Base-by-base conservation (phyloP, 2,888 invertebrate genomes). In the Eupeodes luniger region DNA sequence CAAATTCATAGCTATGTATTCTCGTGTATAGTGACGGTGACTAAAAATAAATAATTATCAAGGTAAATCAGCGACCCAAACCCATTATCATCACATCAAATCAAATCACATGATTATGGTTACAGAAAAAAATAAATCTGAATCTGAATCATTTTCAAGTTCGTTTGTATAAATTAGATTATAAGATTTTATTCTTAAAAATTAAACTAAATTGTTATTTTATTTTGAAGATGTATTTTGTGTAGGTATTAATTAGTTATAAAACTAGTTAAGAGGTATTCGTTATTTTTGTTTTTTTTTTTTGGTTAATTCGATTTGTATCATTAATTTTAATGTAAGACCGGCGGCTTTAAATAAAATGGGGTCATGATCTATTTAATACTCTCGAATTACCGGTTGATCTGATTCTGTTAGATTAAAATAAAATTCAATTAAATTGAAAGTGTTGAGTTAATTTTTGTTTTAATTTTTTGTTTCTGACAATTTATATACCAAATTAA, bases 1-100 rank as follows among this genome's bases (percentile, higher is more conserved):
- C 16, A 51, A 14, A n/a, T 14, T 49, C 4, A 49, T 2, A 27
- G 27, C 27, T 27, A 2, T n/a, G n/a, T n/a, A n/a, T 27, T 27
- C 40, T 40, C 47, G 3, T 51, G 5, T 7, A 10, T 5, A n/a
- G 5, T 14, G 14, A 14, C 19, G 4, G 27, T 27, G 6, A 27
- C 27, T 57, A 2, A n/a, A 40, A 61, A 36, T 61, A n/a, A 61
- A 5, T 27, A 40, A 19, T 10, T 51, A 51, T 53, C 64, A 64
- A 64, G 64, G 64, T 64, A 7, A 64, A 64, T 27, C 19, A 64
- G 44, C 47, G 12, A 64, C 27, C 64, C 9, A 64, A 47, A 12
- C 14, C 7, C 14, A 47, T 47, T 12, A 27, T 27, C 16, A 64
- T 40, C 40, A 40, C 27, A 27, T 27, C 27, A 9, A 5, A 40